These are phyloP conservation scores for Drosophila micromelanica DNA, from an alignment of 1,140 invertebrate genomes.

Conservation along the genomic window DNA sequence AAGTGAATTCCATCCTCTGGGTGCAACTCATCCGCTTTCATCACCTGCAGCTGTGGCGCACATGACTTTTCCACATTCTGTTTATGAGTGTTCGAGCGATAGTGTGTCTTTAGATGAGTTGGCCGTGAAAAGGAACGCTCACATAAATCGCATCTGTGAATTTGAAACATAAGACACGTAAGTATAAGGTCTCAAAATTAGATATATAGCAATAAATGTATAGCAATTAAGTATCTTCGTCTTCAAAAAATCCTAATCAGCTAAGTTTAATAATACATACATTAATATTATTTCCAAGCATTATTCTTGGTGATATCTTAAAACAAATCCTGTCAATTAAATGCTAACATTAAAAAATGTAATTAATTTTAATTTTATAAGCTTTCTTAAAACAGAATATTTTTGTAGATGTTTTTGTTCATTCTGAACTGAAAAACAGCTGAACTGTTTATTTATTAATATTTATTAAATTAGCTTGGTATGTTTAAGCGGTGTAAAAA, in stretches of 20 bases:
- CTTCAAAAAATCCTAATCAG: too few species aligned
- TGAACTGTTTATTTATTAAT: too few species aligned
- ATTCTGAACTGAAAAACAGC: too few species aligned
- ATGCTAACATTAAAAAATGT: too few species aligned
- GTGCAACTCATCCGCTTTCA: neutral
- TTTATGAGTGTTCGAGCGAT: slow-evolving; percentile 68
- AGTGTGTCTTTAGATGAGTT: slow-evolving; percentile 67
- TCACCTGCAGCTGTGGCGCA: neutral
- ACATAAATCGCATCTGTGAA: slow-evolving; percentile 60
- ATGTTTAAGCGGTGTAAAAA: neutral
- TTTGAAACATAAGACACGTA: neutral
- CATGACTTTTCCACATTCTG: slow-evolving; percentile 58
- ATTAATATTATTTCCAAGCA: too few species aligned
- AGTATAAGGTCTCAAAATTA: neutral
- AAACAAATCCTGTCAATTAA: too few species aligned
- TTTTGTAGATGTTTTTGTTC: too few species aligned
- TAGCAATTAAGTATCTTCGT: too few species aligned
- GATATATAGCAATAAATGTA: neutral
- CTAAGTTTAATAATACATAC: neutral
- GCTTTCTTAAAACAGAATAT: too few species aligned
- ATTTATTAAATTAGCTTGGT: too few species aligned
- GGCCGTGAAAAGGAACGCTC: slow-evolving; percentile 62
- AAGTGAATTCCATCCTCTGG: neutral
- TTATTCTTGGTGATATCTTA: too few species aligned
- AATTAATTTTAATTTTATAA: too few species aligned